phyloP scores from a whole-genome alignment of 2,797 vertebrate species.

The Lemur catta region DNA sequence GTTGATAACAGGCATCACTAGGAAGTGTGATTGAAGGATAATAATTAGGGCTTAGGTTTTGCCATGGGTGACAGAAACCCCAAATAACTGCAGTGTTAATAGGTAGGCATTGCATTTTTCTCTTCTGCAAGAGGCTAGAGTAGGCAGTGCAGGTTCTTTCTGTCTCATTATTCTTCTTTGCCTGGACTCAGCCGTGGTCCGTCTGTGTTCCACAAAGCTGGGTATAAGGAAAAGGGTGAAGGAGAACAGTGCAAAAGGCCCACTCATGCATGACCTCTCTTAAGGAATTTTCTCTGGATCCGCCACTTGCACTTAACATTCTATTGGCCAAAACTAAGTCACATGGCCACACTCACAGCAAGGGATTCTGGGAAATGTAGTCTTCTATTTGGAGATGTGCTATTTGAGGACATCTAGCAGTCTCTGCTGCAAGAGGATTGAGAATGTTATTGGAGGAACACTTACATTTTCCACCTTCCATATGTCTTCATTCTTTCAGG shows the following conservation, averaged over 20 bases:
- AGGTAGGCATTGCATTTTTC: not conserved
- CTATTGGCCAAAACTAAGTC: not conserved
- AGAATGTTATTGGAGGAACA: not conserved
- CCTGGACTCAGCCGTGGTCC: not conserved
- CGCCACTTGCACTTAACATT: not conserved
- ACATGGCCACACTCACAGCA: not conserved
- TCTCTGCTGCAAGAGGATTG: not conserved
- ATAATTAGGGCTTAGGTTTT: not conserved
- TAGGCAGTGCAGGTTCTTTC: not conserved
- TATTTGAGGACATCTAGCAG: not conserved
- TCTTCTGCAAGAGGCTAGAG: not conserved
- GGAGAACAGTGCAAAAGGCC: not conserved
- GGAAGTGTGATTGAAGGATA: not conserved
- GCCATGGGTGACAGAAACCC: not conserved
- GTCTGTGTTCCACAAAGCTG: not conserved
- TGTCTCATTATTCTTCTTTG: not conserved
- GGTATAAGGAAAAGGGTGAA: not conserved
- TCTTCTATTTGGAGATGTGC: not conserved
- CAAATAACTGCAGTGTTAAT: not conserved
- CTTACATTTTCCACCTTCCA: not conserved
- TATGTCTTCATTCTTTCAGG: not conserved
- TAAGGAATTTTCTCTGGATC: not conserved
- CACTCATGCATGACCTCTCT: not conserved
- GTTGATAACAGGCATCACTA: not conserved
- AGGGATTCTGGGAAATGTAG: conserved; percentile 14